phyloP scores from a whole-genome alignment of 2,888 invertebrate species.

The Andrena flavipes region DNA sequence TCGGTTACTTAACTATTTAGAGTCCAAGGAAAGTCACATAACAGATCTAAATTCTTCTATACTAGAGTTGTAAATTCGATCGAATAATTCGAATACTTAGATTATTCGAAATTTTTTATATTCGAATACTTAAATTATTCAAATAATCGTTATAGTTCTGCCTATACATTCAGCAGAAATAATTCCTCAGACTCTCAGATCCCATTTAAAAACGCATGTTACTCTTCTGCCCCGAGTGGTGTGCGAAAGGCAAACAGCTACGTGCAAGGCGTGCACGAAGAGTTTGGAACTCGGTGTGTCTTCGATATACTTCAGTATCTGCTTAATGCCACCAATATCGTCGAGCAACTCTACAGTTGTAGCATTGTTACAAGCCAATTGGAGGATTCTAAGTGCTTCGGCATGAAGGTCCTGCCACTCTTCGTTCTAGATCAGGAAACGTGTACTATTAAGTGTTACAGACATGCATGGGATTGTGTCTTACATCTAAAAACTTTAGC shows the following conservation, averaged over 20 bases:
- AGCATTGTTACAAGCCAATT: conserved; percentile 70
- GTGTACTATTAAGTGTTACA: neutral
- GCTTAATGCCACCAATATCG: conserved; percentile 68
- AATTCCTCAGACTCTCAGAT: neutral
- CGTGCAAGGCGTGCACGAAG: conserved; percentile 62
- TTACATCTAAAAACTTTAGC: conserved; percentile 86
- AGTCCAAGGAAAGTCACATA: too few species aligned
- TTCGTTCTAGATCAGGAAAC: conserved; percentile 62
- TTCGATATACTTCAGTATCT: conserved; percentile 72
- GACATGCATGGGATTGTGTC: neutral
- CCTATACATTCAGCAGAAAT: neutral
- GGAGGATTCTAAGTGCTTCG: conserved; percentile 68
- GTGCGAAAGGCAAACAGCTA: conserved; percentile 72
- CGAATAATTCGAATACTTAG: too few species aligned
- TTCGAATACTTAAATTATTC: too few species aligned
- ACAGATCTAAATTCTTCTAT: too few species aligned
- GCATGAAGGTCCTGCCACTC: conserved; percentile 75
- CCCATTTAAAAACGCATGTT: neutral
- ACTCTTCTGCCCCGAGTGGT: conserved; percentile 74
- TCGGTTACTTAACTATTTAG: too few species aligned
- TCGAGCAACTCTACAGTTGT: conserved; percentile 70
- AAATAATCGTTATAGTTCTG: too few species aligned
- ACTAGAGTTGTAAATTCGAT: too few species aligned
- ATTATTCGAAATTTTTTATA: too few species aligned
- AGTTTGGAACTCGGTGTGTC: conserved; percentile 54